Conservation (phyloP, 1,140 invertebrate species). For the Geopemphigus sp. region DNA sequence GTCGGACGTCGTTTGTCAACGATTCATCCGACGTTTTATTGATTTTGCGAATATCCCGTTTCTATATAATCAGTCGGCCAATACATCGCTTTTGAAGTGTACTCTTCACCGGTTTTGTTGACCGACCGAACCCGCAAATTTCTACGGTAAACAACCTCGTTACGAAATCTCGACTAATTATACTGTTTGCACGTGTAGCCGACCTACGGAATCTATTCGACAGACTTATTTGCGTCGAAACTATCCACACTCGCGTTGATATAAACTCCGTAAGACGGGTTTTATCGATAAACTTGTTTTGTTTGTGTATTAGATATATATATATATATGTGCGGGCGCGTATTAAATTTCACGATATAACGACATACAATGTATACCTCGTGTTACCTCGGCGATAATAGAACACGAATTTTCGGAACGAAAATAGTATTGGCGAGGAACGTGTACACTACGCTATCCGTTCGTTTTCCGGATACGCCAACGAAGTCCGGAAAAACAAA, state of each 20-base stretch:
- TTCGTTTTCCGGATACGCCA: not conserved
- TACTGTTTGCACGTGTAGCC: not conserved
- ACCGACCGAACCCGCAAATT: not conserved
- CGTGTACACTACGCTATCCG: too few relatives aligned
- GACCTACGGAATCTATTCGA: not conserved
- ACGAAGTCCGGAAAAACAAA: not conserved
- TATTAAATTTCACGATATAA: too few relatives aligned
- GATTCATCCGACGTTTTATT: too few relatives aligned
- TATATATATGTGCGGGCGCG: too few relatives aligned
- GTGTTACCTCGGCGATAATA: too few relatives aligned
- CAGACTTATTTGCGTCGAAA: not conserved
- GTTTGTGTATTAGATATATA: too few relatives aligned
- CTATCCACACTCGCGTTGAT: too few relatives aligned
- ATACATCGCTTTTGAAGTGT: not conserved
- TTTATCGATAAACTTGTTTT: not conserved
- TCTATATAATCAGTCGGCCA: not conserved
- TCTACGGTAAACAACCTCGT: not conserved
- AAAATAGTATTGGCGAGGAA: not conserved
- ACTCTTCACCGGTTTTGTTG: not conserved
- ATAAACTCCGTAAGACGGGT: not conserved
- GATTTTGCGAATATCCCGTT: not conserved
- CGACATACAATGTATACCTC: too few relatives aligned
- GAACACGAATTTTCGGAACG: not conserved
- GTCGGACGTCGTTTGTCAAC: too few relatives aligned
- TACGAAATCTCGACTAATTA: slow-evolving; percentile 5